Evolutionary conservation across 2,113 vertebrate species (phyloP).

Genomic region (Carollia perspicillata): DNA sequence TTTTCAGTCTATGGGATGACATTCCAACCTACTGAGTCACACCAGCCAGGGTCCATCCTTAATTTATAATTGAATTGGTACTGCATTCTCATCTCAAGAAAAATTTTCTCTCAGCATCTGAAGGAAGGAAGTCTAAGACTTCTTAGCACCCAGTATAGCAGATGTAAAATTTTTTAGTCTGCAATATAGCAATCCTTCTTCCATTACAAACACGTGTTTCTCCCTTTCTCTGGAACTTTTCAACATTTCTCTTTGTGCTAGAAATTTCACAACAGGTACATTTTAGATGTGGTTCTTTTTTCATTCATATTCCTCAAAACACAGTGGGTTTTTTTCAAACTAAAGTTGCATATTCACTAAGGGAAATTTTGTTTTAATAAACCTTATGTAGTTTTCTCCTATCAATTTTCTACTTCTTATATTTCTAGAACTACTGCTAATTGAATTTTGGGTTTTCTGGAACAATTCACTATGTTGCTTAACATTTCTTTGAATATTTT

Average conservation of each 20-base stretch:
- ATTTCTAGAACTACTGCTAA: neutral
- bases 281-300: neutral
- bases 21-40: too few species aligned
- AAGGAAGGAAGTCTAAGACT: neutral
- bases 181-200: neutral
- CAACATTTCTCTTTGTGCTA: neutral
- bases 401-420: neutral
- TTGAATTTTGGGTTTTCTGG: slow-evolving; percentile 8
- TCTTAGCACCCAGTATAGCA: neutral
- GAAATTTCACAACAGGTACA: neutral
- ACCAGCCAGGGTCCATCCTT: neutral
- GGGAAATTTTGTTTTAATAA: neutral
- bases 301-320: neutral
- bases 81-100: neutral
- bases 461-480: neutral
- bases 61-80: neutral
- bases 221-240: neutral
- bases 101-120: neutral
- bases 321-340: neutral
- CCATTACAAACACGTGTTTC: neutral
- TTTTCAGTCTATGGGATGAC: too few species aligned
- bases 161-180: neutral
- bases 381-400: neutral
- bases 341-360: neutral
- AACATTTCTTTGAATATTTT: neutral